Evolutionary conservation across 2,113 vertebrate genomes (phyloP).

Genomic region (Cebidichthys violaceus): DNA sequence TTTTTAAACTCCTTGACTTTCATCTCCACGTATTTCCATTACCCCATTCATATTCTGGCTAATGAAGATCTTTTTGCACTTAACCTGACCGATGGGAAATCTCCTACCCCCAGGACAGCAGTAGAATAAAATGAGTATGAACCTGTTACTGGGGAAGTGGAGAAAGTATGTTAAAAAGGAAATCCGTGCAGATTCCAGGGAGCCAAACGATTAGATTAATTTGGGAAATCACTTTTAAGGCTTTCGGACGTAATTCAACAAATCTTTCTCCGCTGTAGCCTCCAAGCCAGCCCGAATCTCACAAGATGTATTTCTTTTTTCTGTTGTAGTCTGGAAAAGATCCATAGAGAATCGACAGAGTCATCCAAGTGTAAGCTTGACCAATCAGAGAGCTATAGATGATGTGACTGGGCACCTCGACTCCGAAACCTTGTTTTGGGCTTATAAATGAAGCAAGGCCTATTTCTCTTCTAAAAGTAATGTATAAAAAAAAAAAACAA

Average conservation of each 20-base stretch:
- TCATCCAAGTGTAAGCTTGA: not conserved
- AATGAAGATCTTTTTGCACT: conserved; percentile 48
- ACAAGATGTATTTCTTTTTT: not conserved
- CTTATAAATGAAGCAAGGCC: conserved; percentile 7
- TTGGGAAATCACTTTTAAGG: conserved; percentile 17
- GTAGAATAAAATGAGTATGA: conserved; percentile 32
- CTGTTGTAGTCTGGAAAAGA: not conserved
- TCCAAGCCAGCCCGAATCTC: not conserved
- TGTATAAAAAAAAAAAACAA: not conserved
- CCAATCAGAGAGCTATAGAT: not conserved
- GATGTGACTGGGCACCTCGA: not conserved
- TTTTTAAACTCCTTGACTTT: conserved; percentile 28
- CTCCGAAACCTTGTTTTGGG: not conserved
- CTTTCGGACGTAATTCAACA: conserved; percentile 18
- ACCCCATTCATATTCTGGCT: conserved; percentile 28
- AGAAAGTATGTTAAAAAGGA: conserved; percentile 22
- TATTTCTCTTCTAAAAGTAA: not conserved
- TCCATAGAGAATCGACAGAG: not conserved
- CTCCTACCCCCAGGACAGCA: conserved; percentile 3
- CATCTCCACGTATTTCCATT: conserved; percentile 22
- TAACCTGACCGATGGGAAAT: conserved; percentile 38
- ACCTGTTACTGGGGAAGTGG: conserved; percentile 16
- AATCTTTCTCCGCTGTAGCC: not conserved
- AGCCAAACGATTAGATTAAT: conserved; percentile 24
- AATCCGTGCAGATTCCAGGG: conserved; percentile 19